phyloP scores from a whole-genome alignment of 2,113 vertebrate species.

The Setophaga coronata region DNA sequence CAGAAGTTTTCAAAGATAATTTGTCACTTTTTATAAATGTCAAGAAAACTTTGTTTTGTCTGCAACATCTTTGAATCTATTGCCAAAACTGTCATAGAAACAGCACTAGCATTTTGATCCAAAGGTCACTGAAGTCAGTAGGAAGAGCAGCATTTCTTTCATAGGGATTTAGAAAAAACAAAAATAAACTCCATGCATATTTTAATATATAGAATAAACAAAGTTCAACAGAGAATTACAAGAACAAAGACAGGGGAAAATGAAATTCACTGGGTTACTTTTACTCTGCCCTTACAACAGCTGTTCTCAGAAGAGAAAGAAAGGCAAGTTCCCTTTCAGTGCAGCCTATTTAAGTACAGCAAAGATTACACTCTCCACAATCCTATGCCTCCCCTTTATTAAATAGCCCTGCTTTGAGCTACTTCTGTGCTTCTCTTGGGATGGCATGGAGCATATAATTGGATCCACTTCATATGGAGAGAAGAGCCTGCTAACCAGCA shows the following conservation, averaged over 20 bases:
- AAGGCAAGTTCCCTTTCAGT: not conserved
- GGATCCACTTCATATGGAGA: not conserved
- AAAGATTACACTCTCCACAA: not conserved
- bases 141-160: not conserved
- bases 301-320: not conserved
- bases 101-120: not conserved
- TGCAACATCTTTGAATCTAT: not conserved
- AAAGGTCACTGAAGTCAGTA: not conserved
- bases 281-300: not conserved
- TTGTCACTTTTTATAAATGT: slow-evolving; percentile 7
- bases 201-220: not conserved
- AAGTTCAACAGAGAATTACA: not conserved
- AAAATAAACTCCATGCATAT: not conserved
- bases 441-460: not conserved
- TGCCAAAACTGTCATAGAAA: not conserved
- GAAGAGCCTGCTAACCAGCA: slow-evolving; percentile 5
- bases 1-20: not conserved
- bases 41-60: slow-evolving; percentile 1
- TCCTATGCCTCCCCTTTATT: not conserved
- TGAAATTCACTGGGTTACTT: not conserved
- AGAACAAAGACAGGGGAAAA: not conserved
- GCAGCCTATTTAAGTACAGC: not conserved
- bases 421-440: slow-evolving; percentile 1
- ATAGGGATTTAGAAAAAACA: not conserved
- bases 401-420: not conserved